Evolutionary conservation across 2,888 invertebrate species (phyloP).

Genomic region (Portevinia maculata): DNA sequence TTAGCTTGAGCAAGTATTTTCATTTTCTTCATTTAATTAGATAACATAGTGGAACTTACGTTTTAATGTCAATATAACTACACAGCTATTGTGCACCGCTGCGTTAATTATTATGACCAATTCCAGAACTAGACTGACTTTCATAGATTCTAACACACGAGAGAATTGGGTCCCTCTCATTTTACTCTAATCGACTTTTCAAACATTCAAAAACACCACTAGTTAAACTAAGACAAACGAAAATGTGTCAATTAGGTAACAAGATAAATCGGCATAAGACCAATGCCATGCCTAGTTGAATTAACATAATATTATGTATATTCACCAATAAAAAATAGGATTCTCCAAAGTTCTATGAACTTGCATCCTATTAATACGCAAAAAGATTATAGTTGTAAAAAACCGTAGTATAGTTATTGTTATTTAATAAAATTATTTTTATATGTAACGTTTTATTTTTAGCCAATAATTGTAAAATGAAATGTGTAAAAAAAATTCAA

Average conservation of each 20-base stretch:
- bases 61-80: slow-evolving; percentile 35
- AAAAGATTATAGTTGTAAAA: slow-evolving; percentile 14
- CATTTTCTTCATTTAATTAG: neutral
- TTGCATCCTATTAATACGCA: slow-evolving; percentile 35
- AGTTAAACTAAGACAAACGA: slow-evolving; percentile 36
- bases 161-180: slow-evolving; percentile 52
- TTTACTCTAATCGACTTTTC: slow-evolving; percentile 53
- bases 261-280: slow-evolving; percentile 2
- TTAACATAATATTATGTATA: slow-evolving; percentile 13
- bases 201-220: slow-evolving; percentile 63
- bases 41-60: slow-evolving; percentile 6
- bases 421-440: slow-evolving; percentile 65
- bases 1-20: no score
- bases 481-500: slow-evolving; percentile 38
- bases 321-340: slow-evolving; percentile 38
- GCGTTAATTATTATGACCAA: slow-evolving; percentile 77
- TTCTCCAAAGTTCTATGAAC: slow-evolving; percentile 58
- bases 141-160: slow-evolving; percentile 66
- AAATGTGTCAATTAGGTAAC: slow-evolving; percentile 50
- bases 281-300: slow-evolving; percentile 48
- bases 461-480: slow-evolving; percentile 5
- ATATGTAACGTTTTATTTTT: slow-evolving; percentile 42
- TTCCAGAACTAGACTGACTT: slow-evolving; percentile 80
- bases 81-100: slow-evolving; percentile 6
- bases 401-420: slow-evolving; percentile 21